A percentile compares a stretch with the other conserved stretches of the same genome.
Conservation (phyloP, 1,140 invertebrate genomes). For the Geopemphigus sp. region DNA sequence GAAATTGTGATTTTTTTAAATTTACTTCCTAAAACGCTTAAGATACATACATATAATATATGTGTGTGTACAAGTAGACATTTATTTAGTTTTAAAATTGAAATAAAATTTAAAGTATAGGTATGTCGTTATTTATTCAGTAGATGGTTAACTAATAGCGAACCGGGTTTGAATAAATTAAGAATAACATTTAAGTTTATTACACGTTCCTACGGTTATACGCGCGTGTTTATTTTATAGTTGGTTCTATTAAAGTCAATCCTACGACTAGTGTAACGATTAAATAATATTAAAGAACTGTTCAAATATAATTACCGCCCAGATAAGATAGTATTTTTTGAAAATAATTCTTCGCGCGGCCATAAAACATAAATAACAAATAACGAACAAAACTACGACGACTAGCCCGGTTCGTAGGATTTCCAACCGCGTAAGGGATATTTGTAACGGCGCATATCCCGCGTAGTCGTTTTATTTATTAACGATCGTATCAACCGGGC, state of each 20-base stretch:
- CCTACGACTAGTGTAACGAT: not conserved
- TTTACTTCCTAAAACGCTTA: not conserved
- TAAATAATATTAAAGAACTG: not conserved
- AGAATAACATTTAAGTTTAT: too few species aligned
- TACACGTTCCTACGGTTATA: too few species aligned
- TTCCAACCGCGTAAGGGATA: not conserved
- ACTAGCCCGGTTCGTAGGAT: not conserved
- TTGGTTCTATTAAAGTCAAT: too few species aligned
- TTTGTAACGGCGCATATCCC: too few species aligned
- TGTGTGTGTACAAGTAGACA: too few species aligned
- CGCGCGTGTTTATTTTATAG: not conserved
- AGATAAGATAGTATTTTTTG: constrained; percentile 30
- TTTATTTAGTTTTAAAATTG: too few species aligned
- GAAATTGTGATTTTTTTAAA: not conserved
- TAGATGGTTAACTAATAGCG: not conserved
- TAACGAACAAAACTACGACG: not conserved
- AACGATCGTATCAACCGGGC: too few species aligned
- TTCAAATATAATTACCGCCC: not conserved
- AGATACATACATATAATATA: too few species aligned
- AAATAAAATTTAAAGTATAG: too few species aligned
- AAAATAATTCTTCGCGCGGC: not conserved
- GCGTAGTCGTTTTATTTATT: too few species aligned
- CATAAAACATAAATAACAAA: not conserved
- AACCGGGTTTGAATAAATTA: not conserved
- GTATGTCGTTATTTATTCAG: too few species aligned